Evolutionary conservation across 2,888 invertebrate genomes (phyloP).

Genomic region (Molanna angustata): DNA sequence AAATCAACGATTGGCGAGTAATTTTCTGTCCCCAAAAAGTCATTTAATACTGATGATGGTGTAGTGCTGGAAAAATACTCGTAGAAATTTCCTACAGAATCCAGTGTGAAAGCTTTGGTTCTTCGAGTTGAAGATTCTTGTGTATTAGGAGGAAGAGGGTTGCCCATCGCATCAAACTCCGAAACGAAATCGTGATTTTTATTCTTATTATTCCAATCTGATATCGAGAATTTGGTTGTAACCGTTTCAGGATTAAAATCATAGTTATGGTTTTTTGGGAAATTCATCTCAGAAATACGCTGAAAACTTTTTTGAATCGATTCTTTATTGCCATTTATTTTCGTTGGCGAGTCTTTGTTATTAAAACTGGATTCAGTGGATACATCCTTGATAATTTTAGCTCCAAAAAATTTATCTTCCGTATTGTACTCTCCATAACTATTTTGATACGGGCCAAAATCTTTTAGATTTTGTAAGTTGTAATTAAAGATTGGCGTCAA

Average conservation of each 20-base stretch:
- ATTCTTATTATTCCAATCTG: conserved; percentile 1
- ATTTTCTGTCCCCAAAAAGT: too few species aligned
- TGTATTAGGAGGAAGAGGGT: conserved; percentile 7
- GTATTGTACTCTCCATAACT: conserved; percentile 16
- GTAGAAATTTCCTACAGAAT: too few species aligned
- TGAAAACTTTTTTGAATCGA: too few species aligned
- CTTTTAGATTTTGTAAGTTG: conserved; percentile 3
- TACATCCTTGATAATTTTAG: not conserved
- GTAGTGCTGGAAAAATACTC: too few species aligned
- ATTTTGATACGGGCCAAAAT: conserved; percentile 12
- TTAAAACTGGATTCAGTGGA: too few species aligned
- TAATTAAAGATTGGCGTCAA: not conserved
- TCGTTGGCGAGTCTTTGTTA: too few species aligned
- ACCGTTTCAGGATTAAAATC: conserved; percentile 22
- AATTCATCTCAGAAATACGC: too few species aligned
- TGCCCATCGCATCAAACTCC: conserved; percentile 22
- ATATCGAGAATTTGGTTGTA: conserved; percentile 16
- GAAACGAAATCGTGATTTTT: conserved; percentile 16
- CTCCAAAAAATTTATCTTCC: not conserved
- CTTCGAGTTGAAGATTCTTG: too few species aligned
- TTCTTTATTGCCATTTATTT: too few species aligned
- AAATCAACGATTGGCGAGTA: too few species aligned
- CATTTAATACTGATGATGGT: too few species aligned
- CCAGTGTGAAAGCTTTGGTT: too few species aligned
- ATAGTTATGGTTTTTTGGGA: conserved; percentile 19